Conservation (phyloP, 1,140 invertebrate species). For the Spodoptera litura region DNA sequence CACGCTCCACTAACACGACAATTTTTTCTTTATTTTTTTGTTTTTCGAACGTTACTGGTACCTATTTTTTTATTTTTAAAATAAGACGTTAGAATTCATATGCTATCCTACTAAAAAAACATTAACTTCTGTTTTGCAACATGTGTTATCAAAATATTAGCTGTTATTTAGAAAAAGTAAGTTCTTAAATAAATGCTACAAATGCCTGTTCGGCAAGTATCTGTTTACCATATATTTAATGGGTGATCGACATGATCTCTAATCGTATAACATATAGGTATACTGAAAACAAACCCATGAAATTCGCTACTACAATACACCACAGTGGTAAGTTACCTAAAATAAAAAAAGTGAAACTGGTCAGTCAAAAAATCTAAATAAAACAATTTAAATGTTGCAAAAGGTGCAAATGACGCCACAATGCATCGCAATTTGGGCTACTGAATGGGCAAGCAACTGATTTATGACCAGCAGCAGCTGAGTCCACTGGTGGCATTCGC, state of each 20-base stretch:
- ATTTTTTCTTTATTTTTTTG: conserved; percentile 66
- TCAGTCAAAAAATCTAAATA: neutral
- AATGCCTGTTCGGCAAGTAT: too few relatives aligned
- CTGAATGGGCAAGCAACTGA: conserved; percentile 59
- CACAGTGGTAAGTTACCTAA: too few relatives aligned
- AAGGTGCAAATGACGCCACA: conserved; percentile 48
- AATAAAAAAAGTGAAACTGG: conserved; percentile 7
- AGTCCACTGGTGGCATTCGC: conserved; percentile 51
- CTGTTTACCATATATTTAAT: neutral
- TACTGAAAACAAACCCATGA: too few relatives aligned
- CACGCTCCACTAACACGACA: conserved; percentile 67
- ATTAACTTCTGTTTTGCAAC: conserved; percentile 3
- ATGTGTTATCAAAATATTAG: conserved; percentile 15
- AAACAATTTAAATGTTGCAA: conserved; percentile 25
- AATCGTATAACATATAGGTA: too few relatives aligned
- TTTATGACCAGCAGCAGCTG: conserved; percentile 68
- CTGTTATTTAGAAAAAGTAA: neutral
- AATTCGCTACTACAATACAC: too few relatives aligned
- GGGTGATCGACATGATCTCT: too few relatives aligned
- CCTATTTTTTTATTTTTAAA: conserved; percentile 43
- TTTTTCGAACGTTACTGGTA: conserved; percentile 59
- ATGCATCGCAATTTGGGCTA: conserved; percentile 44
- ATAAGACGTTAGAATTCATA: conserved; percentile 40
- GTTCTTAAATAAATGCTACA: too few relatives aligned
- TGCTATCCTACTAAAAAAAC: conserved; percentile 27